Evolutionary conservation across 2,797 vertebrate species (phyloP), one percentile per base, ranked within the genome.

Genomic region (Hyperoplus immaculatus): DNA sequence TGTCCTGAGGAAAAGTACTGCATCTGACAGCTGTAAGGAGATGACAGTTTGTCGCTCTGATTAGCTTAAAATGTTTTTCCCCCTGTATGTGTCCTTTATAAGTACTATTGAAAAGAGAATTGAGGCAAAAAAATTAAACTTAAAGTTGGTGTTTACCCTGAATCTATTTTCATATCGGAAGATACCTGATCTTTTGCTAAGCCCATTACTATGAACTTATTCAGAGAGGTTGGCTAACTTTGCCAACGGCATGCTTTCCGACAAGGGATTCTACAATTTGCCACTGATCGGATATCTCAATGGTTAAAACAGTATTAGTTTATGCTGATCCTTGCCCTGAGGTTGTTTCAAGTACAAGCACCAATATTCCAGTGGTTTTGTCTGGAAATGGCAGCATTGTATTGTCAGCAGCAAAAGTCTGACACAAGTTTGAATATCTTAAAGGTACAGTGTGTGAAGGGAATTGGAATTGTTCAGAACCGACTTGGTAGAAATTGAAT

Each of bases 11-110:
- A 81, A 71, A 80, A 73, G 66, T 57, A 38, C 55, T 67, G 53
- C 65, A 75, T 57, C 63, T 89, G 85, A 83, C 82, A 89, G 75
- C 74, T 88, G 66, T 69, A 51, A 71, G 46, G 70, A 49, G 62
- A 81, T 56, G 72, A 78, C 84, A 79, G 46, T 67, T 83, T 21
- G 69, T 83, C 70, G 75, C 85, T 77, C 49, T 73, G 60, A 83
- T 87, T 77, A 82, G 65, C 21, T 0, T 43, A 64, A 18, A 0
- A 0, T 72, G 80, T 69, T 70, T 61, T 65, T 29, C 3, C 8
- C 14, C n/a, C 4, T 39, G 11, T 58, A 41, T 43, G 21, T 78
- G 56, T 68, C 39, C 60, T 74, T 64, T 60, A 61, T 47, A 76
- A 77, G 83, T 71, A 64, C 47, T 5, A 11, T n/a, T 41, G 6